phyloP scores from a whole-genome alignment of 2,797 vertebrate species.

The Numenius phaeopus region DNA sequence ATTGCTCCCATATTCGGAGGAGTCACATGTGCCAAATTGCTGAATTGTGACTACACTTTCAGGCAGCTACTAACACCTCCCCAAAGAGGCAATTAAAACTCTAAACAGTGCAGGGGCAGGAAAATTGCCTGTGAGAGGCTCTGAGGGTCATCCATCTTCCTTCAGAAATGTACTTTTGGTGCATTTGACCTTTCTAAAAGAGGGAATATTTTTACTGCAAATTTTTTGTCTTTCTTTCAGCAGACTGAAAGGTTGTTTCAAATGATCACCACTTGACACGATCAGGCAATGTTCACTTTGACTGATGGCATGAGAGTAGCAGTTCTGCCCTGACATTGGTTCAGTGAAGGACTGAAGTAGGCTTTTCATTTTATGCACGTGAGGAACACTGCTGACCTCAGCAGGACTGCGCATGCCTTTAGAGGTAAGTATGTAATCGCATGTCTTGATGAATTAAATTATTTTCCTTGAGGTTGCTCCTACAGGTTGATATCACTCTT shows the following conservation, averaged over 20 bases:
- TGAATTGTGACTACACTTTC: conserved; percentile 50
- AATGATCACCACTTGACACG: background rate
- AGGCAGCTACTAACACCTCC: conserved; percentile 35
- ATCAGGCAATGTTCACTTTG: background rate
- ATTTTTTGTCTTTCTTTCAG: background rate
- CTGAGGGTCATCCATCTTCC: conserved; percentile 22
- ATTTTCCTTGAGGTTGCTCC: background rate
- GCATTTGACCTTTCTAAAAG: conserved; percentile 6
- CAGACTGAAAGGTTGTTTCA: background rate
- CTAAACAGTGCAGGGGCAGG: conserved; percentile 17
- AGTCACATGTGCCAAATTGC: conserved; percentile 52
- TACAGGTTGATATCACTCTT: background rate
- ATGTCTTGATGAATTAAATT: background rate
- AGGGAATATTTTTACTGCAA: conserved; percentile 10
- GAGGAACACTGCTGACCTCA: background rate
- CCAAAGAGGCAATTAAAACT: conserved; percentile 65
- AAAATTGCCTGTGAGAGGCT: conserved; percentile 33
- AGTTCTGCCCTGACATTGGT: background rate
- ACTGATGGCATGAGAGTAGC: background rate
- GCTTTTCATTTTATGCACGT: background rate
- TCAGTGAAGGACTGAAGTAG: background rate
- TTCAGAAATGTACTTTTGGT: conserved; percentile 22
- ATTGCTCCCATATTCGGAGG: conserved; percentile 61
- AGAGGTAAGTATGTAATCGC: background rate
- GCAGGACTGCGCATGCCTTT: background rate